Conservation (phyloP, 2,888 invertebrate genomes). For the Seladonia tumulorum region DNA sequence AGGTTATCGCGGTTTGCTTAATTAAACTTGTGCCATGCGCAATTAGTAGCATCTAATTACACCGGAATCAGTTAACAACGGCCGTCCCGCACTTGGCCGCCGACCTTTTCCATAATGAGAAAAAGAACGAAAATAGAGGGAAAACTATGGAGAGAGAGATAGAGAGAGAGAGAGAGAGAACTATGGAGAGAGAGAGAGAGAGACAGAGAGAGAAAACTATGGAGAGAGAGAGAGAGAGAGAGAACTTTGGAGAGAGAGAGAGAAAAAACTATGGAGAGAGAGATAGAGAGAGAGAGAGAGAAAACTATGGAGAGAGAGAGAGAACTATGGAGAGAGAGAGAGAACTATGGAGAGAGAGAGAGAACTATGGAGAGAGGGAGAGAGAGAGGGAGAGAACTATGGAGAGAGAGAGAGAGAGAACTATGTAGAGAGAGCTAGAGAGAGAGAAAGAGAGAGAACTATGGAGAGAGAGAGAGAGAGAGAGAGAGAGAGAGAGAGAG, state of each 20-base stretch:
- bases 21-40: constrained; percentile 29
- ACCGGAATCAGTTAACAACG: constrained; percentile 17
- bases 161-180: background rate
- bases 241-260: background rate
- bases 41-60: constrained; percentile 29
- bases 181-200: background rate
- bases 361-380: too few relatives aligned
- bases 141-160: background rate
- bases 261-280: background rate
- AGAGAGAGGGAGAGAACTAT: background rate
- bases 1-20: constrained; percentile 25
- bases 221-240: background rate
- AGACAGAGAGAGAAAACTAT: background rate
- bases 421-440: too few relatives aligned
- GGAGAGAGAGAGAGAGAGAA: background rate
- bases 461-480: too few relatives aligned
- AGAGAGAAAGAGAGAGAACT: background rate
- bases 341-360: background rate
- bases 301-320: background rate
- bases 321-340: background rate
- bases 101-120: background rate
- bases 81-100: background rate
- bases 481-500: too few relatives aligned
- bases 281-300: background rate
- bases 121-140: background rate